phyloP scores from a whole-genome alignment of 2,888 invertebrate genomes.

The Seira musarum region DNA sequence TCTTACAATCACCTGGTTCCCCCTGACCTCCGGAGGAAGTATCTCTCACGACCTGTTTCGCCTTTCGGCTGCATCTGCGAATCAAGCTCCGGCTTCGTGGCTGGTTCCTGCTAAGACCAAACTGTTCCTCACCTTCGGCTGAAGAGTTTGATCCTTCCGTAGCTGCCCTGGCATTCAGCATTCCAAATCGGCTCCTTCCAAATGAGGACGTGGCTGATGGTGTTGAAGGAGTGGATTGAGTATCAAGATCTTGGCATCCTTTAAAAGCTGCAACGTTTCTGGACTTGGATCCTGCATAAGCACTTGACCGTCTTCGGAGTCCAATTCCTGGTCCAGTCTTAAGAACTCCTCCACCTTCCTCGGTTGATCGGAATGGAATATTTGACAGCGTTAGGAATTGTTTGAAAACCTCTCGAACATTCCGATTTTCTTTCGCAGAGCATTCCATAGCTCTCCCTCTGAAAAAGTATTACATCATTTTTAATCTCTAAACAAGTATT shows the following conservation, averaged over 20 bases:
- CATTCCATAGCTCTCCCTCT: conserved; percentile 84
- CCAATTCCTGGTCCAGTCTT: conserved; percentile 68
- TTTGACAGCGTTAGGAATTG: conserved; percentile 84
- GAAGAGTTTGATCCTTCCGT: conserved; percentile 30
- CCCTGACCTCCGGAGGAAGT: conserved; percentile 78
- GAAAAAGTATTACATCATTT: conserved; percentile 69
- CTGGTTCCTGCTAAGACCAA: conserved; percentile 73
- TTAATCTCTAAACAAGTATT: too few relatives aligned
- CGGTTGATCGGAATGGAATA: conserved; percentile 75
- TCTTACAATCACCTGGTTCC: conserved; percentile 46
- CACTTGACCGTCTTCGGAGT: conserved; percentile 82
- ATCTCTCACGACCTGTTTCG: conserved; percentile 84
- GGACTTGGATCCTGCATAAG: conserved; percentile 75
- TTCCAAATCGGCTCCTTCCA: conserved; percentile 38
- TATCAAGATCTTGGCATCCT: conserved; percentile 22
- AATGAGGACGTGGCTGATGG: conserved; percentile 33
- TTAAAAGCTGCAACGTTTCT: conserved; percentile 38
- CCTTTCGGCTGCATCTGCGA: conserved; percentile 84
- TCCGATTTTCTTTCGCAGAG: conserved; percentile 85
- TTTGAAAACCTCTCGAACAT: conserved; percentile 86
- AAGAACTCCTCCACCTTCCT: conserved; percentile 62
- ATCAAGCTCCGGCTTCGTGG: conserved; percentile 84
- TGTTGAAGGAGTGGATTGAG: conserved; percentile 60
- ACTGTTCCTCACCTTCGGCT: conserved; percentile 14
- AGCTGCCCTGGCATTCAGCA: conserved; percentile 39